These are phyloP conservation scores for Lycaon pictus DNA, from an alignment of 2,113 vertebrate species.

Conservation along the genomic window DNA sequence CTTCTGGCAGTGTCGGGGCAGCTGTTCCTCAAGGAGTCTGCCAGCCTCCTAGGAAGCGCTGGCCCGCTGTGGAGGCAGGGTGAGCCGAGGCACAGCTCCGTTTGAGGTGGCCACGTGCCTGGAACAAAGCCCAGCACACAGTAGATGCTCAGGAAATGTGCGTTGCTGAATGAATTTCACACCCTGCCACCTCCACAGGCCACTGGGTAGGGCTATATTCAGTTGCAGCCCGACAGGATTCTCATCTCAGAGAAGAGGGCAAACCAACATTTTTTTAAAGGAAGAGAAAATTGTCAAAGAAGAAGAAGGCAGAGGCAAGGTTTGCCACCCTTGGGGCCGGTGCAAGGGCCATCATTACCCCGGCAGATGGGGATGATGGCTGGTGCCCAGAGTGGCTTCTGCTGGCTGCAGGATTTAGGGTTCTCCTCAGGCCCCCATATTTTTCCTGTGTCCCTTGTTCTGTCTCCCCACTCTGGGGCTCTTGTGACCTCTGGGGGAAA, in stretches of 20 bases:
- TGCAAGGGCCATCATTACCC: rapidly evolving
- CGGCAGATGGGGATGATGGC: not conserved
- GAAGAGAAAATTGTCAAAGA: not conserved
- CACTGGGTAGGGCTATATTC: not conserved
- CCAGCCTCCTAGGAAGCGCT: not conserved
- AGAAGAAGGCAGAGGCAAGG: not conserved
- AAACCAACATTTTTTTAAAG: not conserved
- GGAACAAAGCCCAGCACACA: not conserved
- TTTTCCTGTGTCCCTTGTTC: not conserved
- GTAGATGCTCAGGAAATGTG: not conserved
- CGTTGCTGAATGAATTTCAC: not conserved
- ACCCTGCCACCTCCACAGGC: not conserved
- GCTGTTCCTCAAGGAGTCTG: not conserved
- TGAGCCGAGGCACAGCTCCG: not conserved
- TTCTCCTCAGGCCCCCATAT: too few relatives aligned
- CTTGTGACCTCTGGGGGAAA: not conserved
- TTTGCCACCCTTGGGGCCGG: not conserved
- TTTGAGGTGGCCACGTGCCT: too few relatives aligned
- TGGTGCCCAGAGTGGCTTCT: not conserved
- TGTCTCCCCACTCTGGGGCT: not conserved
- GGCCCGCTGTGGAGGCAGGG: not conserved
- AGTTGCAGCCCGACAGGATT: not conserved
- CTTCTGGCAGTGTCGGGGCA: rapidly evolving
- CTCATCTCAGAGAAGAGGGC: not conserved
- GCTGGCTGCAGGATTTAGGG: not conserved